A percentile compares a stretch with the other conserved stretches of the same genome.
phyloP scores from a whole-genome alignment of 2,113 vertebrate species.

The Myanophis thanlyinensis region DNA sequence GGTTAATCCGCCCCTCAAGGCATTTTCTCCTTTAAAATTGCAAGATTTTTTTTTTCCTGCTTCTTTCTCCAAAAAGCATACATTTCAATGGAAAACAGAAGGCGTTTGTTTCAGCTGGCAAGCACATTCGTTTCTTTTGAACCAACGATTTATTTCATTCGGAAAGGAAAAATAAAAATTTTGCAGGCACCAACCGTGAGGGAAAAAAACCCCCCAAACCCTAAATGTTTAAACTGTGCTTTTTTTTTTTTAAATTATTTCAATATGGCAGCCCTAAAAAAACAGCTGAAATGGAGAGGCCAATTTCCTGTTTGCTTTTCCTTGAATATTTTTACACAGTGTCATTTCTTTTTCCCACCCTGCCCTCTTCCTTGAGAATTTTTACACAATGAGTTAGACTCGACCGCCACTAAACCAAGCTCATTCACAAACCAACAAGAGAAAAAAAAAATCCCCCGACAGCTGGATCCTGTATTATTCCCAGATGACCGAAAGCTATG shows the following conservation, averaged over 20 bases:
- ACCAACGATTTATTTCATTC: constrained; percentile 12
- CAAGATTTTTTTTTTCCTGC: neutral
- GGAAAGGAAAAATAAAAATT: constrained; percentile 34
- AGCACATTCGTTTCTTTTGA: neutral
- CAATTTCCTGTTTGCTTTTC: constrained; percentile 67
- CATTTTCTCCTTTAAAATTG: neutral
- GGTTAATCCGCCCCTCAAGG: neutral
- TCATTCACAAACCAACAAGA: neutral
- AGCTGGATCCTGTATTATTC: constrained; percentile 71
- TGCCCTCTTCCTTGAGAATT: constrained; percentile 75
- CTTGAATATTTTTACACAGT: constrained; percentile 67
- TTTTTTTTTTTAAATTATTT: constrained; percentile 47
- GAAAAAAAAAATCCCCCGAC: constrained; percentile 37
- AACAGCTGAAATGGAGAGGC: constrained; percentile 65
- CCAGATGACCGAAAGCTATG: constrained; percentile 57
- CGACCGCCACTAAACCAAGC: constrained; percentile 67
- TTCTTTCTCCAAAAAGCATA: neutral
- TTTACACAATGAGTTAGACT: constrained; percentile 72
- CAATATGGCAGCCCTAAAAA: constrained; percentile 59
- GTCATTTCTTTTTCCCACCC: constrained; percentile 77
- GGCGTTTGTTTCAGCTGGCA: neutral
- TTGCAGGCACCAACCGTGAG: constrained; percentile 29
- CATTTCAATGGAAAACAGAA: neutral
- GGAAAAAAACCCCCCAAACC: too few species aligned
- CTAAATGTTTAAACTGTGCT: constrained; percentile 45